Evolutionary conservation across 1,140 invertebrate species (phyloP).

Genomic region (Mycetomoellerius zeteki): DNA sequence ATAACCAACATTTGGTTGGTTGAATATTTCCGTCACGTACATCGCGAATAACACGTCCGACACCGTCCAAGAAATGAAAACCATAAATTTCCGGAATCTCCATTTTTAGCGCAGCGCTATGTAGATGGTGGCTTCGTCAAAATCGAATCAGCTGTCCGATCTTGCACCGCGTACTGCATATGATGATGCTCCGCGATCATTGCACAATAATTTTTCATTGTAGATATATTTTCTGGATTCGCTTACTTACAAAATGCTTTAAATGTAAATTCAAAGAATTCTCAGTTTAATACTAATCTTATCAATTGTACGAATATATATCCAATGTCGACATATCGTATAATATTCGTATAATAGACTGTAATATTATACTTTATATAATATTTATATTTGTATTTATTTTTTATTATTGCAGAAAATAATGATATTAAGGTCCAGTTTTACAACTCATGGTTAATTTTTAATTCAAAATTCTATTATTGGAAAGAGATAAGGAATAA

Average conservation of each 20-base stretch:
- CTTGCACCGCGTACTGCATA: neutral
- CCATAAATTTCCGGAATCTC: conserved; percentile 75
- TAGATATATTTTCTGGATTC: neutral
- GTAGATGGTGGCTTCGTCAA: conserved; percentile 66
- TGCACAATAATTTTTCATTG: neutral
- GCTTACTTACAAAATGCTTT: neutral
- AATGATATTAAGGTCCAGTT: neutral
- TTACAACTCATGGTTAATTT: no score
- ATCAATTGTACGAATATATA: neutral
- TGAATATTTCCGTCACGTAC: conserved; percentile 75
- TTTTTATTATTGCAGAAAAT: neutral
- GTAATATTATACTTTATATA: no score
- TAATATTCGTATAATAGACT: no score
- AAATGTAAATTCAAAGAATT: neutral
- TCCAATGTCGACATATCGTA: neutral
- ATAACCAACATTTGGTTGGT: conserved; percentile 54
- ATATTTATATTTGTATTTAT: neutral
- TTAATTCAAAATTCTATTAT: no score
- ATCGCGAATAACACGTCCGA: conserved; percentile 70
- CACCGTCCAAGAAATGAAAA: conserved; percentile 76
- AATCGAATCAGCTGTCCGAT: conserved; percentile 64
- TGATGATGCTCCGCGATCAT: conserved; percentile 12
- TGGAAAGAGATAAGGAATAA: no score
- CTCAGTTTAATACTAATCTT: neutral
- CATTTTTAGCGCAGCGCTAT: conserved; percentile 47